phyloP scores from a whole-genome alignment of 2,888 invertebrate genomes.

The Caenorhabditis wallacei region DNA sequence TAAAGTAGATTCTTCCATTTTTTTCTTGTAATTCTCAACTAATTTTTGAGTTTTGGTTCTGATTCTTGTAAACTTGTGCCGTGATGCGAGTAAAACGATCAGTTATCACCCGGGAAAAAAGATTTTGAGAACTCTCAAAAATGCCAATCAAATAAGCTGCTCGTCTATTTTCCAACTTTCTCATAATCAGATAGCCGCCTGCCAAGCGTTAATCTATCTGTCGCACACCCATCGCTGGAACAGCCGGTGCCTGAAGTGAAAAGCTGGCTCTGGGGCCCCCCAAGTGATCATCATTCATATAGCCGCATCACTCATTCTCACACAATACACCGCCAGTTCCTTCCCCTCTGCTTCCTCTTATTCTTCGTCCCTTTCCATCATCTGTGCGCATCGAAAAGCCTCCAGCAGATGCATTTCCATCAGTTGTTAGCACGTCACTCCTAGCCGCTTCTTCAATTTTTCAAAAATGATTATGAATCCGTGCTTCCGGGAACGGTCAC shows the following conservation, averaged over 20 bases:
- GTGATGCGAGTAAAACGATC: neutral
- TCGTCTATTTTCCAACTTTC: slow-evolving; percentile 40
- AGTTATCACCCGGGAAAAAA: neutral
- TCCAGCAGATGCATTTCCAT: slow-evolving; percentile 37
- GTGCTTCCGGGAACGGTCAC: slow-evolving; percentile 53
- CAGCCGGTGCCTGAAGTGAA: slow-evolving; percentile 57
- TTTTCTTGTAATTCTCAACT: no score
- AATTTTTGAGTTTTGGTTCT: neutral
- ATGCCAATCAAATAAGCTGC: slow-evolving; percentile 29
- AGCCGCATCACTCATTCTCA: slow-evolving; percentile 69
- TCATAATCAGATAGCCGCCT: slow-evolving; percentile 60
- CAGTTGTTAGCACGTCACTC: slow-evolving; percentile 44
- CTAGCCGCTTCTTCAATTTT: neutral
- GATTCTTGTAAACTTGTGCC: neutral
- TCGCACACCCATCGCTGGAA: slow-evolving; percentile 50
- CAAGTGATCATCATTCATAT: slow-evolving; percentile 61
- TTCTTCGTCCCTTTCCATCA: slow-evolving; percentile 26
- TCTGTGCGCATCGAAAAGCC: slow-evolving; percentile 27
- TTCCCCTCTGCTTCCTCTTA: slow-evolving; percentile 15
- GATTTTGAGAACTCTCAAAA: slow-evolving; percentile 22
- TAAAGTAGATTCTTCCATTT: no score
- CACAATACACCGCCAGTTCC: slow-evolving; percentile 55
- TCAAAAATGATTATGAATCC: slow-evolving; percentile 57
- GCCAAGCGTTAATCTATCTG: slow-evolving; percentile 62
- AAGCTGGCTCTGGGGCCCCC: slow-evolving; percentile 5